Percentiles rank a stretch among this genome's conserved stretches.
phyloP scores from a whole-genome alignment of 2,797 vertebrate genomes.

The Pseudochromis fuscus region DNA sequence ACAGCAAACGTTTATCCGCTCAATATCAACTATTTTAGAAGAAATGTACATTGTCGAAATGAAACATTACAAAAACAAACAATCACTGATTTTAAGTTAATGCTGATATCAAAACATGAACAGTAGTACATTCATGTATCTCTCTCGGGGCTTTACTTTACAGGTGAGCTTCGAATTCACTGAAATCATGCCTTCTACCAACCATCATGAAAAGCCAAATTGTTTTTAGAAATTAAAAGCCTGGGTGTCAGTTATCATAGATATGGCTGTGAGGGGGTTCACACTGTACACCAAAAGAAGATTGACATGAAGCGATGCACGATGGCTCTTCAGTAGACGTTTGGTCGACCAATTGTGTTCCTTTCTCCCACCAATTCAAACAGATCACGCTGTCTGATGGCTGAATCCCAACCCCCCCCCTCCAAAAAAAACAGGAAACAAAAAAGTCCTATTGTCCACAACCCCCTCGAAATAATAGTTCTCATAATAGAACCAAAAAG shows the following conservation, averaged over 20 bases:
- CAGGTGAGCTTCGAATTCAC: constrained; percentile 48
- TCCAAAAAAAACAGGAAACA: constrained; percentile 18
- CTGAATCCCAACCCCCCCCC: constrained; percentile 50
- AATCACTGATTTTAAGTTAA: constrained; percentile 61
- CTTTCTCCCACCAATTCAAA: constrained; percentile 41
- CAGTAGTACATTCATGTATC: constrained; percentile 80
- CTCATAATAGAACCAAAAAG: constrained; percentile 54
- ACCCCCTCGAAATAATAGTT: constrained; percentile 57
- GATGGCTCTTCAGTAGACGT: constrained; percentile 57
- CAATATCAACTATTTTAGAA: constrained; percentile 40
- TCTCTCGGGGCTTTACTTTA: constrained; percentile 66
- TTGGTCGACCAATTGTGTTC: constrained; percentile 49
- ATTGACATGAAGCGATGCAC: constrained; percentile 48
- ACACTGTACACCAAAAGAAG: constrained; percentile 56
- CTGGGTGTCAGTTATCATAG: constrained; percentile 31
- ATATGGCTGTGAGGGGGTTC: constrained; percentile 15
- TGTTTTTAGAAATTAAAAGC: constrained; percentile 18
- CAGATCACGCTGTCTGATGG: constrained; percentile 52
- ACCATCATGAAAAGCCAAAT: constrained; percentile 25
- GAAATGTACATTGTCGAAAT: constrained; percentile 57
- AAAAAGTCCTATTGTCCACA: constrained; percentile 28
- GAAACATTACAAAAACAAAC: constrained; percentile 70
- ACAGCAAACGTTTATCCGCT: constrained; percentile 51
- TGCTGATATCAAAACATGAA: constrained; percentile 71
- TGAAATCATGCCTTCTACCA: constrained; percentile 37